phyloP scores from a whole-genome alignment of 2,113 vertebrate genomes.

The Balaenoptera acutorostrata region DNA sequence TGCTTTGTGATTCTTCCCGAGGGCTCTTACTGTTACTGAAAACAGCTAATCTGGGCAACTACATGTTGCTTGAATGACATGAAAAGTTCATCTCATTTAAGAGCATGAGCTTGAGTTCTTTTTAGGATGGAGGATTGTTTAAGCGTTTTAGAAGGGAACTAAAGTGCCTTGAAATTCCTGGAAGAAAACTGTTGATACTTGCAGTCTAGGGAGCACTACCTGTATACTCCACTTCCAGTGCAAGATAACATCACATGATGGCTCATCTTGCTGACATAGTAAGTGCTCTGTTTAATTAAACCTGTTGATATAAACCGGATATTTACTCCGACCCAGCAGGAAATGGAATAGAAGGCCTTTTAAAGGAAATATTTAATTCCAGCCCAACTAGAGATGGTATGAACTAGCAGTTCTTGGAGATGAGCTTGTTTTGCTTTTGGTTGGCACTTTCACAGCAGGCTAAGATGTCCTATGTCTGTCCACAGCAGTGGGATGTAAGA shows the following conservation, averaged over 20 bases:
- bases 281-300: slow-evolving; percentile 33
- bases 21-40: background rate
- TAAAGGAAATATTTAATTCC: slow-evolving; percentile 36
- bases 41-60: background rate
- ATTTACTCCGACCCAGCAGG: slow-evolving; percentile 9
- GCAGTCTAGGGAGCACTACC: background rate
- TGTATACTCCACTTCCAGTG: background rate
- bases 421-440: background rate
- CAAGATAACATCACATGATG: background rate
- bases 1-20: background rate
- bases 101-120: background rate
- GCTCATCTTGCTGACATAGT: background rate
- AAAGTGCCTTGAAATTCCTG: background rate
- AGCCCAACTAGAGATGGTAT: background rate
- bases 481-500: background rate
- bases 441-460: background rate
- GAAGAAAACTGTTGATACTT: background rate
- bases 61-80: background rate
- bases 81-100: background rate
- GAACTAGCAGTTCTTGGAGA: slow-evolving; percentile 25
- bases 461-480: background rate
- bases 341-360: slow-evolving; percentile 47
- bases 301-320: background rate
- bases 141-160: background rate
- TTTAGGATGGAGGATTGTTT: background rate